Base-by-base conservation (phyloP, 1,140 invertebrate genomes). In the Archegozetes longisetosus region DNA sequence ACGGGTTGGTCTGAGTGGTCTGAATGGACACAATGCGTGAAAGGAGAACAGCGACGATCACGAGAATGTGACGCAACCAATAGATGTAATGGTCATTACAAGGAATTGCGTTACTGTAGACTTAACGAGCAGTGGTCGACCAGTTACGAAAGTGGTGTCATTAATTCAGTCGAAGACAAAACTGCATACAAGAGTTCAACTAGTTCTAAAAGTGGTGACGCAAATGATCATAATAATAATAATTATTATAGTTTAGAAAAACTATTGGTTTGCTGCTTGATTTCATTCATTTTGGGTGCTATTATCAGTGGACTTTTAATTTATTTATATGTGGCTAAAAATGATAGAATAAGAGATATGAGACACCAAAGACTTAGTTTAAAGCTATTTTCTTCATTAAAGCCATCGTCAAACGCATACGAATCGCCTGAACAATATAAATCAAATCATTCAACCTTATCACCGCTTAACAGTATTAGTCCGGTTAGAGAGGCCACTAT, bases 1-100 rank as follows among this genome's bases (percentile, higher is more conserved):
- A 4, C 6, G 24, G 47, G 22, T 1, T 58, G 57, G 57, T 25
- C 57, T 3, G 47, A 58, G 24, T 58, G 57, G 57, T 26, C 46
- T 27, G 47, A 58, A 53, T 58, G 57, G 57, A 49, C 57, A 2
- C n/a, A 14, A 3, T 58, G 57, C 25, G 3, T 50, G 17, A 50
- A 58, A 20, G 47, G 47, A 6, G 22, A 20, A 28, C 57, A 58
- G 26, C 14, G 12, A 27, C 2, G 57, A 2, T 14, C 48, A n/a
- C 57, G 57, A 17, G 14, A 17, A 24, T 58, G 57, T 46, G 24
- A 26, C 2, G n/a, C 13, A 20, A 9, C 20, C 3, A 47, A 58
- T 20, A 49, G 24, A 3, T 58, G 57, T 46, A 26, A 20, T 58
- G 57, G 57, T 17, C 57, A 58, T 40, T 40, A 52, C 32, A 20